Evolutionary conservation across 2,113 vertebrate species (phyloP).

Genomic region (Coturnix japonica): DNA sequence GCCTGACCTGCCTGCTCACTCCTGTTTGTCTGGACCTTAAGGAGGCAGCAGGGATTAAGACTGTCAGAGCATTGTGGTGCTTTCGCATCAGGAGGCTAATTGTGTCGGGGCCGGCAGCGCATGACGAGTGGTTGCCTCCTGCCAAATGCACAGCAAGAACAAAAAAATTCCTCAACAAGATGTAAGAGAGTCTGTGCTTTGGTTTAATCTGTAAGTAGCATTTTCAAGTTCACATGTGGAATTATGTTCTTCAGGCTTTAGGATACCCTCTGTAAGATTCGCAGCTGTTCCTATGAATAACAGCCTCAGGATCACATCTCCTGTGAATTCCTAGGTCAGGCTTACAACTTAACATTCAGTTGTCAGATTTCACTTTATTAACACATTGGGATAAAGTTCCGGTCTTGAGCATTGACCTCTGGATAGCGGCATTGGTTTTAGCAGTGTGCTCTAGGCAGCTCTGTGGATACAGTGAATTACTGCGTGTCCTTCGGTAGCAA

Average conservation of each 20-base stretch:
- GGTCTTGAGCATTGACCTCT: neutral
- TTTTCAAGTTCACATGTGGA: neutral
- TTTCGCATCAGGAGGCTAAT: constrained; percentile 40
- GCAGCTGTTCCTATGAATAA: neutral
- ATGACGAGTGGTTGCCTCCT: neutral
- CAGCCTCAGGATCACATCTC: neutral
- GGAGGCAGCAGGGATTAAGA: constrained; percentile 69
- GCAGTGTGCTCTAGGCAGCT: neutral
- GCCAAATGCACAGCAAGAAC: neutral
- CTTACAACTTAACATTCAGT: neutral
- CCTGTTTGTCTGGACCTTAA: constrained; percentile 68
- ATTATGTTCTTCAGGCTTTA: neutral
- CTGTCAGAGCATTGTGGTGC: constrained; percentile 62
- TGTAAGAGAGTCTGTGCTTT: neutral
- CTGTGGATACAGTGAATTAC: neutral
- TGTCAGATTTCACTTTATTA: neutral
- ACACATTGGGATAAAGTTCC: neutral
- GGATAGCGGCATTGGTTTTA: neutral
- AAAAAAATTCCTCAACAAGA: neutral
- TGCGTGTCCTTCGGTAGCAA: neutral
- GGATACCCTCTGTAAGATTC: neutral
- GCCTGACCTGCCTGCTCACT: constrained; percentile 77
- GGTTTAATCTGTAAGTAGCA: neutral
- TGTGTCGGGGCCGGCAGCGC: neutral
- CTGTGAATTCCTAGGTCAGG: constrained; percentile 15